Base-by-base conservation (phyloP, 2,888 invertebrate genomes). In the Chymomyza procnemis region DNA sequence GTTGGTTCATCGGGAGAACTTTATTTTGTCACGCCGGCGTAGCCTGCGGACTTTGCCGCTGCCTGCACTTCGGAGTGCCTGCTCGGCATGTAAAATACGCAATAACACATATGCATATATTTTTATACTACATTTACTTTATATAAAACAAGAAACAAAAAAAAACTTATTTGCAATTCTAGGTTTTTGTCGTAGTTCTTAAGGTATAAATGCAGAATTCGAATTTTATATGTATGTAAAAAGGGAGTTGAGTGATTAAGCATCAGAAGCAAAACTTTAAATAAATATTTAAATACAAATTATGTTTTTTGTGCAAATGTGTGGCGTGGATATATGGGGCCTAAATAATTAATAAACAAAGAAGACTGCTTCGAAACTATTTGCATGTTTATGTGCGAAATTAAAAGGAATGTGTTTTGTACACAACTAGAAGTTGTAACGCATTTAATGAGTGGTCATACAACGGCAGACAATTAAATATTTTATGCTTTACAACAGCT, bases 11-110 rank as follows among this genome's bases (percentile, higher is more conserved):
- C 86, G 56, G 89, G 89, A 4, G 88, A 87, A 67, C 87, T 88
- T 64, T 88, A 85, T 61, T 87, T 89, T 64, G 89, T 88, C 68
- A 89, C 89, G 74, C 88, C 89, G 76, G 88, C 89, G 81, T 88
- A 88, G 85, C 81, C 81, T 62, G 59, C 75, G 71, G 83, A 80
- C 61, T 81, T 73, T 61, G 83, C 85, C 83, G 71, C 72, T 48
- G 66, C 73, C 34, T 78, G 72, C 57, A 67, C 75, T 58, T 19
- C 70, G 48, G 81, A 81, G 76, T 81, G 81, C 65, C 73, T 81
- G 80, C 80, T 81, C 69, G 81, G 85, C 71, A 64, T 81, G 70
- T 81, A 81, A 71, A 76, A 69, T 61, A 66, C 63, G 41, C 30
- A 26, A 50, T 19, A 14, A 50, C 21, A 69, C 12, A 64, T 30